Evolutionary conservation across 2,888 invertebrate genomes (phyloP).

Genomic region (Oscheius myriophilus): DNA sequence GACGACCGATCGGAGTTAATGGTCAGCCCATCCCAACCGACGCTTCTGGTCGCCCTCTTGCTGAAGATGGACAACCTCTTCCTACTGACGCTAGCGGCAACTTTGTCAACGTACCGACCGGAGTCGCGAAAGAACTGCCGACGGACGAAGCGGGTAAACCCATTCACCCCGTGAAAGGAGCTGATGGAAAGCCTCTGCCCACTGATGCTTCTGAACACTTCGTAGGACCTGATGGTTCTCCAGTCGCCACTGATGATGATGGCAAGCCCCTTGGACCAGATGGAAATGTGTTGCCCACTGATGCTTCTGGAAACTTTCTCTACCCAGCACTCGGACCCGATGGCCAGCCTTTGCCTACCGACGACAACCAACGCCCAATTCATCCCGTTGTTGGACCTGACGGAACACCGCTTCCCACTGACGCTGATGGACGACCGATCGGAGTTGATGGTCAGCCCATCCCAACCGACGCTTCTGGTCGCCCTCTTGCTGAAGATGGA

Average conservation of each 20-base stretch:
- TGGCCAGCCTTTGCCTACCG: constrained; percentile 47
- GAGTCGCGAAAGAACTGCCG: constrained; percentile 6
- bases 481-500: constrained; percentile 31
- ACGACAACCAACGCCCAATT: neutral
- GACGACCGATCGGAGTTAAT: constrained; percentile 37
- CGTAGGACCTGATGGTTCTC: constrained; percentile 13
- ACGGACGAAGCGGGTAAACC: constrained; percentile 25
- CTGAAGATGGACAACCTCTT: constrained; percentile 36
- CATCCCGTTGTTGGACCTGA: constrained; percentile 25
- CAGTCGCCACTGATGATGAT: constrained; percentile 39
- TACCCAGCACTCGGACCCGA: constrained; percentile 42
- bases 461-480: constrained; percentile 37
- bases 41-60: constrained; percentile 36
- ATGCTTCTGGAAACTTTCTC: constrained; percentile 25
- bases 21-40: constrained; percentile 56
- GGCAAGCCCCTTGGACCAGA: constrained; percentile 45
- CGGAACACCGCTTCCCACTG: constrained; percentile 31
- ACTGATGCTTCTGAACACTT: constrained; percentile 27
- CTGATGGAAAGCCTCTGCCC: constrained; percentile 41
- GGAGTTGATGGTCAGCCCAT: constrained; percentile 42
- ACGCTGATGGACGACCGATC: constrained; percentile 33
- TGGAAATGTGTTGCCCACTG: constrained; percentile 32
- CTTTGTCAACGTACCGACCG: constrained; percentile 30
- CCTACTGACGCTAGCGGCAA: constrained; percentile 56
- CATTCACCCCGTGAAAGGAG: constrained; percentile 31